phyloP scores from a whole-genome alignment of 2,113 vertebrate species.

The Regulus satrapa region DNA sequence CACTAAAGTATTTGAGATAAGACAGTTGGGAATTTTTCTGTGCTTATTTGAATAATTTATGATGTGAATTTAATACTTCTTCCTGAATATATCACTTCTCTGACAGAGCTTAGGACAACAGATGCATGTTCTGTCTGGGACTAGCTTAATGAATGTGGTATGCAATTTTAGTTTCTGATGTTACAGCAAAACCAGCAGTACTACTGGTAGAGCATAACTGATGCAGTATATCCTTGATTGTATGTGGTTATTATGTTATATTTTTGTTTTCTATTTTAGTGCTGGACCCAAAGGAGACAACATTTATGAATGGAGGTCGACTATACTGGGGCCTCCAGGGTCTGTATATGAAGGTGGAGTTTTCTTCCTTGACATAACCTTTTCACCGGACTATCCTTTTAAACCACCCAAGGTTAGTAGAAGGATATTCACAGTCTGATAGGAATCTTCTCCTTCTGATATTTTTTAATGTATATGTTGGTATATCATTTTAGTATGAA shows the following conservation, averaged over 20 bases:
- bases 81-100: neutral
- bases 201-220: neutral
- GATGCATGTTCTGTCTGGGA: neutral
- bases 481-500: neutral
- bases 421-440: neutral
- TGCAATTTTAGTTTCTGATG: neutral
- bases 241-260: conserved; percentile 40
- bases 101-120: neutral
- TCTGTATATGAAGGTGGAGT: conserved; percentile 98
- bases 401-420: conserved; percentile 96
- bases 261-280: conserved; percentile 79
- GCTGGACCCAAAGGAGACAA: conserved; percentile 99
- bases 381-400: conserved; percentile 98
- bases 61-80: conserved; percentile 8
- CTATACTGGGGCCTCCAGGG: conserved; percentile 95
- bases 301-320: conserved; percentile 99
- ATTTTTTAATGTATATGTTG: neutral
- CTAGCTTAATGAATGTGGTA: neutral
- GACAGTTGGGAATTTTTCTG: neutral
- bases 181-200: neutral
- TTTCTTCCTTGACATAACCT: conserved; percentile 98
- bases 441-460: neutral
- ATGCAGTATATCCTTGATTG: neutral
- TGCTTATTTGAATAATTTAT: conserved; percentile 45
- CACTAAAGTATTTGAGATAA: conserved; percentile 4